Base-by-base conservation (phyloP, 2,113 vertebrate species). In the Elephas maximus region DNA sequence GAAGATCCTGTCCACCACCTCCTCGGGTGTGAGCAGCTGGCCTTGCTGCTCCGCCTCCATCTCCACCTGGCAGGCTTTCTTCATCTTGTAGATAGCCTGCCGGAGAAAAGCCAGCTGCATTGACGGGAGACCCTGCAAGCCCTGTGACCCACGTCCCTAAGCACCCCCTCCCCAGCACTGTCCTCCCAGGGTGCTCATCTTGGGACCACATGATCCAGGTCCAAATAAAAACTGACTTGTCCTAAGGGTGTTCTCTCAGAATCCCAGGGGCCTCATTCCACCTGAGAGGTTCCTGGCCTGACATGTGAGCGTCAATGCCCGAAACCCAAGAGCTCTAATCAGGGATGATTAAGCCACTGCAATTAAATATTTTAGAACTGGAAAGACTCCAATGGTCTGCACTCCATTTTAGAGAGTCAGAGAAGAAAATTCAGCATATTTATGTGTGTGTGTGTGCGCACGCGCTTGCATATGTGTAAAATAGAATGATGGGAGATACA, bases 1-100 rank as follows among this genome's bases (percentile, higher is more conserved):
- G 96, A 99, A 99, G 99, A 99, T 99, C 97, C 99, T 99, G 97
- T 99, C 99, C 96, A 99, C 99, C 53, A 99, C 99, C 98, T 99
- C 99, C 98, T 99, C 99, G 0, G 99, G 99, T 0, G 99, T 99
- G 90, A 99, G 99, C 93, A 99, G 87, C 10, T 99, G 99, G 76
- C 98, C 98, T 21, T 99, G 98, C 77, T 99, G 98, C 51, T 97
- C 97, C 0, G 8, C 30, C 86, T 99, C 99, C 85, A 98, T 97
- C n/a, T 99, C 99, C 0, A 98, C 98, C 6, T 99, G 99, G 51
- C 99, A 99, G 77, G 99, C 99, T 97, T 99, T 99, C 98, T 99
- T 99, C 98, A 99, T 98, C 95, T 98, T 99, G 98, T 99, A 99
- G 96, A 99, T 99, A 0, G 99, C 99, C 99, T 99, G 98, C 1